Base-by-base conservation (phyloP, 2,888 invertebrate species). In the Dilophus febrilis region DNA sequence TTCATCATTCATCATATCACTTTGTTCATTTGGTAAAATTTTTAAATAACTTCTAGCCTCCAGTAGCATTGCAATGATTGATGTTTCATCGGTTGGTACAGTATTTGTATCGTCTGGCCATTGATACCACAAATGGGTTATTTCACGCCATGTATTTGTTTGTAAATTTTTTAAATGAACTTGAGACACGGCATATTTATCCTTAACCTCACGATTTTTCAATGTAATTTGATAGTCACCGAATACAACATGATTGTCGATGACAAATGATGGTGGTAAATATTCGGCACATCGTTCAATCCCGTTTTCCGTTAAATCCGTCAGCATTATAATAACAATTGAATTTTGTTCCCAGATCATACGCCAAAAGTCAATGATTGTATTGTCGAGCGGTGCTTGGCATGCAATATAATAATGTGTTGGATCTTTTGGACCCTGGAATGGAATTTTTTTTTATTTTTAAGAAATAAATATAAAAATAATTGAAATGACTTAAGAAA, bases 271-370 rank as follows among this genome's bases (percentile, higher is more conserved):
- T 10, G 90, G 85, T 17, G 92, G 91, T 30, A 91, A 72, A 58
- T 94, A 94, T 56, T 88, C 85, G 37, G 79, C 80, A 62, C 88
- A 90, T 62, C 86, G 85, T 54, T 87, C 84, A 53, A 85, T 77
- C 42, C 88, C 90, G 50, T 85, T 84, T 64, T 91, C 91, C 53
- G 78, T 79, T 44, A 90, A 74, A 61, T 86, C 85, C 0, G 90
- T 91, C 27, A 91, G 68, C 86, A 91, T 91, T 44, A 92, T 72
- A 46, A 94, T 72, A 31, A 88, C 80, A 50, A 85, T 74, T 12
- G 77, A 74, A 59, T 91, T 86, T 58, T 92, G 90, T 54, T 92
- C 90, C 92, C 92, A 92, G 38, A 91, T 73, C 92, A 94, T 91
- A 33, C 86, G 71, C 92, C 92, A 94, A 60, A 92, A 91, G 63